Evolutionary conservation across 2,888 invertebrate genomes (phyloP).

Genomic region (Leptopilina myrica): DNA sequence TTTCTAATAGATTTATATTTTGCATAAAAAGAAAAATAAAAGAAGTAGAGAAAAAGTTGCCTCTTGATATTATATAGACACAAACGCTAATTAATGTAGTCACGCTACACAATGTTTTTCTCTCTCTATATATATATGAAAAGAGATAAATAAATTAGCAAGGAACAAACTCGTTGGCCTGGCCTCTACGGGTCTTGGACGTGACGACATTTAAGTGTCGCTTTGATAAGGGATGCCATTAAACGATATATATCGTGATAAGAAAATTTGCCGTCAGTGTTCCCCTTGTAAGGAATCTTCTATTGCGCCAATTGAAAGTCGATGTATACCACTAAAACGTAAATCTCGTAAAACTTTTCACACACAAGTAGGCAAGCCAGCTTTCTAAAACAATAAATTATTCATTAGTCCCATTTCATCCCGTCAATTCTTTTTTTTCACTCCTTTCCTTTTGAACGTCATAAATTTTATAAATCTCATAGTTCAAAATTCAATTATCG

Average conservation of each 20-base stretch:
- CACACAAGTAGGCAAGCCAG: constrained; percentile 14
- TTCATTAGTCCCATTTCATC: constrained; percentile 12
- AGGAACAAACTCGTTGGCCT: not conserved
- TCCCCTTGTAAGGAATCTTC: not conserved
- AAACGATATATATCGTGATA: constrained; percentile 50
- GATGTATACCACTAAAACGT: constrained; percentile 8
- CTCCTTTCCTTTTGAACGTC: too few species aligned
- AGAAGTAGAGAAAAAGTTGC: too few species aligned
- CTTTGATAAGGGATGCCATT: constrained; percentile 50
- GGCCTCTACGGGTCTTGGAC: constrained; percentile 20
- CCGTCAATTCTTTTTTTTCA: not conserved
- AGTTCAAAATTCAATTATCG: not conserved
- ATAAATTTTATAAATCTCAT: not conserved
- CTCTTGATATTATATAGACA: not conserved
- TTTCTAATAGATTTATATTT: too few species aligned
- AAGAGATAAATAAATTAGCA: constrained; percentile 12
- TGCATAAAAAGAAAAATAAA: too few species aligned
- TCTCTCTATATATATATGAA: constrained; percentile 23
- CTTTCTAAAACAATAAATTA: constrained; percentile 35
- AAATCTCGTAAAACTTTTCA: constrained; percentile 32
- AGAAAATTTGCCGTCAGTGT: constrained; percentile 20
- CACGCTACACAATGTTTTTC: constrained; percentile 33
- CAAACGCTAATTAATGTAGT: constrained; percentile 48
- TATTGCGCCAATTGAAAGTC: constrained; percentile 26
- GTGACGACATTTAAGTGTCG: constrained; percentile 47